Percentiles rank a stretch among this genome's conserved stretches.
Conservation (phyloP, 2,113 vertebrate genomes). For the Mastomys natalensis region DNA sequence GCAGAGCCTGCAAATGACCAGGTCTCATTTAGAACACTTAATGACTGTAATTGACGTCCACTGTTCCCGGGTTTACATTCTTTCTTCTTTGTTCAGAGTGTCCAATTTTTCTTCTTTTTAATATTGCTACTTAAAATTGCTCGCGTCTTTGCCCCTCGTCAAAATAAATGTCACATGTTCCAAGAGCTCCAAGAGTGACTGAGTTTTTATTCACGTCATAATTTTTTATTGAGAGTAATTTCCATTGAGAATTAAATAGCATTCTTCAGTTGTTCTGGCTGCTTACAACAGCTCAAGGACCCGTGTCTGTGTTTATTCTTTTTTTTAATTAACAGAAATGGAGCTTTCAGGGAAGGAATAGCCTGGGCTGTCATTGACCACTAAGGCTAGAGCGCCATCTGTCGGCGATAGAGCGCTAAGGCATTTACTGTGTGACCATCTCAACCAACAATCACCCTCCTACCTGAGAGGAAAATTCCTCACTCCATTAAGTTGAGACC, state of each 20-base stretch:
- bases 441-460: not conserved
- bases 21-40: not conserved
- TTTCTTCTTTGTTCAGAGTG: not conserved
- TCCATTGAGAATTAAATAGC: constrained; percentile 20
- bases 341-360: too few relatives aligned
- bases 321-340: not conserved
- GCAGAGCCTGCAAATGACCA: not conserved
- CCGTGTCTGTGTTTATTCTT: not conserved
- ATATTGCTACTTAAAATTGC: not conserved
- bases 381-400: constrained; percentile 60
- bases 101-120: not conserved
- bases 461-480: not conserved
- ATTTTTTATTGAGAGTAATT: constrained; percentile 11
- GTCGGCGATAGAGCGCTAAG: not conserved
- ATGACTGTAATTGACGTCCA: not conserved
- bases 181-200: not conserved
- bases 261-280: not conserved
- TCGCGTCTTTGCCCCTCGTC: not conserved
- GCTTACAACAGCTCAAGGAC: not conserved
- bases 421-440: not conserved
- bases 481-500: not conserved
- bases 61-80: too few relatives aligned
- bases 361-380: not conserved
- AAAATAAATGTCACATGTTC: not conserved
- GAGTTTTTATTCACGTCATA: not conserved